Percentiles rank a stretch among this genome's conserved stretches.
These are phyloP conservation scores for Esperia sulphurella DNA, from an alignment of 2,888 invertebrate genomes.

Conservation along the genomic window DNA sequence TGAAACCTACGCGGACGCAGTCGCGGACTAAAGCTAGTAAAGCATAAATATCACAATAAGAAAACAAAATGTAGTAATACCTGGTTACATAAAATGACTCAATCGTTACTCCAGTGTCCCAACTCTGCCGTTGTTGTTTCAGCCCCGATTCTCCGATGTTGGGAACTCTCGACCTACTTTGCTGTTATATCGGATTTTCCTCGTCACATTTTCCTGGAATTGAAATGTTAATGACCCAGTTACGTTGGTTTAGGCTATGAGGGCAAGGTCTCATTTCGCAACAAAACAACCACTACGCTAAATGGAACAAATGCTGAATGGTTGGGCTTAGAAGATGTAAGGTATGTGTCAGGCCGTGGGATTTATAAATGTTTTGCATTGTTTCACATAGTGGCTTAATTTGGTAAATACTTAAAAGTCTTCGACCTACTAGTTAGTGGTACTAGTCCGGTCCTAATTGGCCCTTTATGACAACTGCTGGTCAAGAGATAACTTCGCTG, in stretches of 20 bases:
- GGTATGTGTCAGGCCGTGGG: too few relatives aligned
- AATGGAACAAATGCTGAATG: neutral
- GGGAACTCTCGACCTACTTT: constrained; percentile 56
- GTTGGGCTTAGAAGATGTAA: neutral
- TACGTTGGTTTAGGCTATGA: neutral
- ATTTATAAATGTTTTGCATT: neutral
- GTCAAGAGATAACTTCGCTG: constrained; percentile 34
- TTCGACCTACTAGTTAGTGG: constrained; percentile 64
- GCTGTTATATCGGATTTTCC: constrained; percentile 49
- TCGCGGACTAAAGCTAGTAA: too few relatives aligned
- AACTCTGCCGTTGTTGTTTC: constrained; percentile 46
- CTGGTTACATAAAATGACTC: constrained; percentile 1
- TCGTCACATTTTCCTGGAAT: constrained; percentile 56
- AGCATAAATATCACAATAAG: too few relatives aligned
- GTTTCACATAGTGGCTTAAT: constrained; percentile 8
- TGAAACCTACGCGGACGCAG: too few relatives aligned
- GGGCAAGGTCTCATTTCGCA: neutral
- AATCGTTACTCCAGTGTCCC: constrained; percentile 1
- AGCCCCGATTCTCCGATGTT: constrained; percentile 40
- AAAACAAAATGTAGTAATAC: neutral
- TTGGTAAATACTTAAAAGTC: constrained; percentile 47
- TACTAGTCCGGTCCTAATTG: constrained; percentile 39
- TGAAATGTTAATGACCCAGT: constrained; percentile 67
- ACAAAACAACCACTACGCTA: neutral
- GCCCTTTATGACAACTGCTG: constrained; percentile 41